Evolutionary conservation across 2,113 vertebrate genomes (phyloP).

Genomic region (Theropithecus gelada): DNA sequence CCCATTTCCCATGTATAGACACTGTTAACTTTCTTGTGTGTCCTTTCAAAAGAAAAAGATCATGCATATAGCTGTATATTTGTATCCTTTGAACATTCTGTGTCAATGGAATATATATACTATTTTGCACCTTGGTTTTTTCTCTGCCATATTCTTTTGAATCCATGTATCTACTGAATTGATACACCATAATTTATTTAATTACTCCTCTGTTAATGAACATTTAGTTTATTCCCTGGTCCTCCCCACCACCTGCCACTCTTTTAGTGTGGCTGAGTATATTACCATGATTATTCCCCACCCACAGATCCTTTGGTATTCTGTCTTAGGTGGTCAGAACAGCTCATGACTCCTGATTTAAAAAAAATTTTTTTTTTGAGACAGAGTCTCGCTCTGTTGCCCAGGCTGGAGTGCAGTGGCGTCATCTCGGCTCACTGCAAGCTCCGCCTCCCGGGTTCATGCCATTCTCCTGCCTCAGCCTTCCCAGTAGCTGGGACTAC

Average conservation of each 20-base stretch:
- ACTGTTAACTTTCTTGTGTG: neutral
- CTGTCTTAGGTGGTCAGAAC: neutral
- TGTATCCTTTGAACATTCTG: neutral
- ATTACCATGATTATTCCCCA: neutral
- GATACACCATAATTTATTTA: neutral
- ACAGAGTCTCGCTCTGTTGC: too few relatives aligned
- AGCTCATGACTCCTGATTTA: neutral
- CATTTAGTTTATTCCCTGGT: neutral
- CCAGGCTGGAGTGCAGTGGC: too few relatives aligned
- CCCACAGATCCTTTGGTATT: neutral
- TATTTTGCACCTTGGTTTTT: neutral
- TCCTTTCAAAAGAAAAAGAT: conserved; percentile 31
- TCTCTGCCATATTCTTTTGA: neutral
- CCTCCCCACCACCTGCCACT: neutral
- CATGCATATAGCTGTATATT: neutral
- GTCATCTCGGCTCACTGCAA: too few relatives aligned
- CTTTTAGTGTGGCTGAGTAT: neutral
- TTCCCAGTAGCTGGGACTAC: too few relatives aligned
- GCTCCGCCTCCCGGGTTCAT: too few relatives aligned
- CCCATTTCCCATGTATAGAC: neutral
- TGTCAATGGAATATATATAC: neutral
- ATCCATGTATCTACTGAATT: neutral
- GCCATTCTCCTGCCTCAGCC: too few relatives aligned
- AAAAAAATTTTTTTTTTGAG: neutral
- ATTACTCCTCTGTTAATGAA: neutral